These are phyloP conservation scores for Lordiphosa clarofinis DNA, from an alignment of 1,140 invertebrate species.

Conservation along the genomic window DNA sequence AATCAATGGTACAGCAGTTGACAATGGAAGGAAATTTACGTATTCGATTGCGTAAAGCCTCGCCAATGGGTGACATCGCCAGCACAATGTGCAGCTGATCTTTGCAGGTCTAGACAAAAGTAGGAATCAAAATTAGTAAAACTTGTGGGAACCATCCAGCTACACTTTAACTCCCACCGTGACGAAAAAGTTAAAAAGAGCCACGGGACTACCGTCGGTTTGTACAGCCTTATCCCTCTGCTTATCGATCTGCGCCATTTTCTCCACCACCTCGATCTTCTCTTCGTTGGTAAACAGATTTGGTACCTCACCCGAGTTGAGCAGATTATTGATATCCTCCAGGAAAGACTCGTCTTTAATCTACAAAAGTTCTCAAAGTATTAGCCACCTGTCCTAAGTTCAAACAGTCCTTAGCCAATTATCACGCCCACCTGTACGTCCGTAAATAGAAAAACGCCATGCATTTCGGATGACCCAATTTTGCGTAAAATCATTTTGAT, in stretches of 20 bases:
- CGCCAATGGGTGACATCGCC: slow-evolving; percentile 95
- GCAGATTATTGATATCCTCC: slow-evolving; percentile 95
- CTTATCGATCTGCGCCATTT: slow-evolving; percentile 94
- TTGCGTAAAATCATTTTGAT: slow-evolving; percentile 90
- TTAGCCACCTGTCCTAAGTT: slow-evolving; percentile 3
- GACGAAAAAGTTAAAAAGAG: slow-evolving; percentile 96
- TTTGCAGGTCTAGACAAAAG: slow-evolving; percentile 84
- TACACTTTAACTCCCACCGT: slow-evolving; percentile 64
- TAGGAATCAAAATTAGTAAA: background rate
- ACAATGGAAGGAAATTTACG: slow-evolving; percentile 96
- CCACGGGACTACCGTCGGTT: slow-evolving; percentile 94
- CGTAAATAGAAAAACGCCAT: slow-evolving; percentile 94
- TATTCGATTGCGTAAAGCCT: slow-evolving; percentile 90
- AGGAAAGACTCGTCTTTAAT: slow-evolving; percentile 96
- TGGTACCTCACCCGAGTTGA: slow-evolving; percentile 96
- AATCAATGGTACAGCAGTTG: slow-evolving; percentile 98
- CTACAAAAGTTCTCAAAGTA: slow-evolving; percentile 79
- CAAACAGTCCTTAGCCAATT: slow-evolving; percentile 16
- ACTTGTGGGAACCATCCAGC: too few relatives aligned
- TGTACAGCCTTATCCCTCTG: slow-evolving; percentile 93
- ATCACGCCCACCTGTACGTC: slow-evolving; percentile 87
- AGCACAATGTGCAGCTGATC: slow-evolving; percentile 96
- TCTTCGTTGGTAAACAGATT: slow-evolving; percentile 94
- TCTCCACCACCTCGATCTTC: slow-evolving; percentile 95
- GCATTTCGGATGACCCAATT: slow-evolving; percentile 90